Evolutionary conservation across 2,113 vertebrate genomes (phyloP).

Genomic region (human): DNA sequence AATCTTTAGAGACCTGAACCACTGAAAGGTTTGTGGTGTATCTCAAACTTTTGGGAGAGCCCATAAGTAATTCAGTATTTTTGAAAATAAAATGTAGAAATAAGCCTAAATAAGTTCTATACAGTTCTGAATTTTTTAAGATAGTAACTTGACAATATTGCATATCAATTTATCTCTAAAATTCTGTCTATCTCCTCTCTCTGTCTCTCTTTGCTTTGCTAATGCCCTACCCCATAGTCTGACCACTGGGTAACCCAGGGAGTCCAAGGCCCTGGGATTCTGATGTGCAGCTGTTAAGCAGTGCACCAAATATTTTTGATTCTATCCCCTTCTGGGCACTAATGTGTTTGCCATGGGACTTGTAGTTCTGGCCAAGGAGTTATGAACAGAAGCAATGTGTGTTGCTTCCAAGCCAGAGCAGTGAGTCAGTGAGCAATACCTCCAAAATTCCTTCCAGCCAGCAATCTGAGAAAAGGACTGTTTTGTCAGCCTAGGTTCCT

Average conservation of each 20-base stretch:
- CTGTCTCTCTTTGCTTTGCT: neutral
- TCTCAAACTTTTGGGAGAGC: too few relatives aligned
- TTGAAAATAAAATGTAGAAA: neutral
- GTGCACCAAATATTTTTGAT: neutral
- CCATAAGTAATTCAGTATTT: neutral
- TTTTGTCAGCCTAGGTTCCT: neutral
- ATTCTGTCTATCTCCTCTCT: neutral
- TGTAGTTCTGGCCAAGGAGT: neutral
- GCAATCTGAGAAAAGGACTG: neutral
- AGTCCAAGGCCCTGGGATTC: neutral
- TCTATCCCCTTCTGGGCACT: neutral
- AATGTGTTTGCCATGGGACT: neutral
- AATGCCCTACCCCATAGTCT: neutral
- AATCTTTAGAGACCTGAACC: neutral
- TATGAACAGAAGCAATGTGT: neutral
- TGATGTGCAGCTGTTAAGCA: accelerated
- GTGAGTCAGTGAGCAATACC: neutral
- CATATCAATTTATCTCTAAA: neutral
- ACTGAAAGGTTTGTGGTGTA: neutral
- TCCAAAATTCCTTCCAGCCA: neutral
- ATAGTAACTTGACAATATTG: neutral
- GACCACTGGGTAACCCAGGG: neutral
- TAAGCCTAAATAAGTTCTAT: neutral
- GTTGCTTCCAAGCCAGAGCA: neutral
- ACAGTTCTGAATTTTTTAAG: neutral